Base-by-base conservation (phyloP, 1,140 invertebrate genomes). In the Babylonia areolata region DNA sequence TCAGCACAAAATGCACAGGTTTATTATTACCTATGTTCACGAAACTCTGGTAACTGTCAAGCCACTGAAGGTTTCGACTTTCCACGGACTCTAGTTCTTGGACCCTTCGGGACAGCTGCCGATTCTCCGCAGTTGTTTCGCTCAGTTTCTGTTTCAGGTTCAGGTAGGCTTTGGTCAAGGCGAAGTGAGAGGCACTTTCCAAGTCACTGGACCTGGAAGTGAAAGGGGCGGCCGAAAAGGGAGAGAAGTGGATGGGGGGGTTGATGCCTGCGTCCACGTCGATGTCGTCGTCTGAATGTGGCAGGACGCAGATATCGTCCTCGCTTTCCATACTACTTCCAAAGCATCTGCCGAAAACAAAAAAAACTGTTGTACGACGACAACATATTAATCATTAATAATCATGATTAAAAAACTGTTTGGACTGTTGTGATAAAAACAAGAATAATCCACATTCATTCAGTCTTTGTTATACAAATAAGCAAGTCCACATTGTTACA, bases 151-250 rank as follows among this genome's bases (percentile, higher is more conserved):
- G 77, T 51, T 89, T 88, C 83, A 89, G 35, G 5, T 86, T 87
- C 28, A 69, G 39, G 69, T 87, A 89, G 15, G 88, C 88, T 35
- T 85, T 87, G 75, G 82, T 82, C 54, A 89, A 77, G 3, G 88
- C 88, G 46, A 86, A 80, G 33, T 54, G 46, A 35, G 78, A 51
- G 42, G 42, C 78, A 39, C 12, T 40, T 23, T 54, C 42, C 15
- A 80, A 6, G 78, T 40, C 37, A 28, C 28, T 20, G 71, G 20
- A 6, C 46, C 20, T 51, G 46, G 46, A 11, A 20, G 9, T 51
- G n/a, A n/a, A n/a, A 17, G 64, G 64, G 64, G 23, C n/a, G 31
- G 31, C 33, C 35, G 75, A 15, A 6, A 77, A 40, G 23, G 75
- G 75, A 15, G 75, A 77, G 37, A 77, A 77, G 28, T 37, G 75